Evolutionary conservation across 2,113 vertebrate genomes (phyloP), one percentile per base, ranked within the genome.

Genomic region (Xerus inauris): DNA sequence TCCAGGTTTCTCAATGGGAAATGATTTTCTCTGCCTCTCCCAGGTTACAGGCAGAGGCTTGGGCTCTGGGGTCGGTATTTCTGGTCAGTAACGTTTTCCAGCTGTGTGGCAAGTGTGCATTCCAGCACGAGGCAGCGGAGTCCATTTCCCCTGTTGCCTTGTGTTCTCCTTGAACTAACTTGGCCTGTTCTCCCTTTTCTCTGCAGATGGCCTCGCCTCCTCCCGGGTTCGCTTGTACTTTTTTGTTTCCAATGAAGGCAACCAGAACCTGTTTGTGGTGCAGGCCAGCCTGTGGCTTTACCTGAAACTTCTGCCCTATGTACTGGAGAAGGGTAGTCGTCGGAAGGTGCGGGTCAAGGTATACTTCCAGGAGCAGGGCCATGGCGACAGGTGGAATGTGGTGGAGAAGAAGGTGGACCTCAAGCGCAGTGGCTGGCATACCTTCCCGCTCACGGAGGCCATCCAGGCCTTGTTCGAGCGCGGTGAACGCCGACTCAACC

Each of bases 221-320:
- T 99, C 99, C 93, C 99, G 99, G 98, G 98, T 99, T 64, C 98
- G 99, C 88, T 98, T 99, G 94, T 99, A 99, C 98, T 99, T 99
- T 98, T 98, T 99, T 96, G 99, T 99, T 98, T 99, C 99, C 93
- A 99, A 99, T 3, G 99, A 99, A 98, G 99, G 99, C 82, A 99
- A 99, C 98, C 99, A 99, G 98, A 99, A 99, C 98, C 99, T 99
- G 96, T 99, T 99, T 71, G 99, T 99, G 96, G 99, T 99, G 57
- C 99, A 99, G 98, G 99, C 99, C 97, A 99, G 99, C 98, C 98
- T 99, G 93, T 99, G 99, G 99, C 99, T 99, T 79, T 99, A 99
- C 98, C 99, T 99, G 98, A 99, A 99, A 72, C 98, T 99, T 96
- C 98, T 99, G 96, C 99, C 99, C 0, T 98, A 98, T 3, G 99